A percentile compares a stretch with the other conserved stretches of the same genome.
phyloP scores from a whole-genome alignment of 2,888 invertebrate species.

The Mythimna pallens region DNA sequence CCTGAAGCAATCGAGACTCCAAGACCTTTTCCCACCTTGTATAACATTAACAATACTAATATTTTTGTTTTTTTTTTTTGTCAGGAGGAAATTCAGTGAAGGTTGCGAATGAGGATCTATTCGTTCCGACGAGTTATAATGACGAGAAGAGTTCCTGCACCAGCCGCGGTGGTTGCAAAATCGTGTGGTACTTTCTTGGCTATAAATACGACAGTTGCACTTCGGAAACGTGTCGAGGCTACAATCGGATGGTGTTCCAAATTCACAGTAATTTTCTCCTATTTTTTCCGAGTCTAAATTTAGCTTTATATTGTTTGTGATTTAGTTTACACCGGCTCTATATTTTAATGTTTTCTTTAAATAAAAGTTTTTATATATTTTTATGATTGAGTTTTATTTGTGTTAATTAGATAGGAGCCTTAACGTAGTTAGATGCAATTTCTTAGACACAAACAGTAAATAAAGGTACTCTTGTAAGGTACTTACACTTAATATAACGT shows the following conservation, averaged over 20 bases:
- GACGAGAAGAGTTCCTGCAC: constrained; percentile 15
- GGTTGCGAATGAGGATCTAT: constrained; percentile 22
- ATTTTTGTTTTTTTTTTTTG: background rate
- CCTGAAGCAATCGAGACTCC: no score
- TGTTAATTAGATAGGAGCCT: no score
- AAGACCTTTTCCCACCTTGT: no score
- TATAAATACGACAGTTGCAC: constrained; percentile 51
- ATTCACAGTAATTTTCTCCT: background rate
- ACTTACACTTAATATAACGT: no score
- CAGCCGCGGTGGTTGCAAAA: constrained; percentile 25
- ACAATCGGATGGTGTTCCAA: constrained; percentile 6
- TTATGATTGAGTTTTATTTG: constrained; percentile 14
- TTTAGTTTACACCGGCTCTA: constrained; percentile 7
- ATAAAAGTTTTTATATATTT: background rate
- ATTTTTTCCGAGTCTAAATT: background rate
- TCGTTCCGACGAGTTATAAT: constrained; percentile 38
- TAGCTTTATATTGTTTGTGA: background rate
- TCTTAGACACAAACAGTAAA: no score
- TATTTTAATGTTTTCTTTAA: constrained; percentile 1
- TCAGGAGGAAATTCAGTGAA: constrained; percentile 23
- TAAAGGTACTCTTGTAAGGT: no score
- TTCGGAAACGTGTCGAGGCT: constrained; percentile 41
- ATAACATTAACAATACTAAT: background rate
- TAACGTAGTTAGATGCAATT: no score
- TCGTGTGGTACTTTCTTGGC: constrained; percentile 44